Base-by-base conservation (phyloP, 1,140 invertebrate genomes). In the Dendroctonus ponderosae region DNA sequence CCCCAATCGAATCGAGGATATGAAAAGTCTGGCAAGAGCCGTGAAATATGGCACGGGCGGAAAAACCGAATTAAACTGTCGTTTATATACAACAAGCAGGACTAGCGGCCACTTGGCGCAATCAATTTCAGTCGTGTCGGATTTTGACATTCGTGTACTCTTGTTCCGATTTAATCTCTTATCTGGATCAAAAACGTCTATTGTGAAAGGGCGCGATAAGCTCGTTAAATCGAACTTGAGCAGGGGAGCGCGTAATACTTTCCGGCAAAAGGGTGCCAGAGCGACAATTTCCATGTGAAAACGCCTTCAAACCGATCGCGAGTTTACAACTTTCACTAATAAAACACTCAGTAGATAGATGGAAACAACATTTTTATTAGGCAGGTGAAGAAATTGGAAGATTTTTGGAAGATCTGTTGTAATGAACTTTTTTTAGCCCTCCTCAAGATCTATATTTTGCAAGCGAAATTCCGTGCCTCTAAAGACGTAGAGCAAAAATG, bases 51-150 rank as follows among this genome's bases (percentile, higher is more conserved):
- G 66, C 67, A 69, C 67, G 58, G 65, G 66, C 64, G 66, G 69
- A 72, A 72, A 71, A 72, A 70, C 68, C 63, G 70, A 70, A 72
- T 72, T 72, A 72, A 70, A 69, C 58, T 42, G 52, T 69, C 62
- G 67, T 70, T 69, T 69, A 65, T 66, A 69, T 66, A 66, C 58
- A 41, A 46, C 8, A 46, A 12, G 43, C 8, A 46, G 12, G 37
- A 53, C 50, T 54, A 42, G 14, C 40, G 42, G 61, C 50, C 61
- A 63, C 46, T 61, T 61, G 46, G 59, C 49, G 48, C 61, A 63
- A 63, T 63, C 61, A 63, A 63, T 63, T 63, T 63, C 50, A 63
- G 61, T 63, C 61, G 54, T 63, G 61, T 63, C 61, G 46, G 50
- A 54, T 53, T 53, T 7, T 63, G 61, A 63, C 61, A 46, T 63